A percentile compares a stretch with the other conserved stretches of the same genome.
phyloP scores from a whole-genome alignment of 2,113 vertebrate genomes.

The Tringa solitaria region DNA sequence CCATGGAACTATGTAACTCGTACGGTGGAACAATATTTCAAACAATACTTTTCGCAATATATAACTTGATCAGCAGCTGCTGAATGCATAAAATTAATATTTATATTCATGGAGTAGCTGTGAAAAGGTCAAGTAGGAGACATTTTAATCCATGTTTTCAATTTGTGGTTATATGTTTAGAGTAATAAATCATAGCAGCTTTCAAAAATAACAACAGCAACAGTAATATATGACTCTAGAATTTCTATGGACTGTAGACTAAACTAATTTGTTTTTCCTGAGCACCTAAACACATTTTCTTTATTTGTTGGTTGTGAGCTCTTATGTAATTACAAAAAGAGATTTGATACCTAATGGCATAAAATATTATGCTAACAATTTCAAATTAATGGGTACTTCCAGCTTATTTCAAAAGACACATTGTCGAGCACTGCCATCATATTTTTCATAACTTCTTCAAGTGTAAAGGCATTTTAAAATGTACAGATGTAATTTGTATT shows the following conservation, averaged over 20 bases:
- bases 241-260: neutral
- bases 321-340: neutral
- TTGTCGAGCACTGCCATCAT: neutral
- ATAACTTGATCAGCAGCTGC: neutral
- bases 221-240: neutral
- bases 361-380: neutral
- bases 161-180: neutral
- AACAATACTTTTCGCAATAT: neutral
- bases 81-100: conserved; percentile 5
- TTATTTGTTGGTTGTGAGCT: neutral
- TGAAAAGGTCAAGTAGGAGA: conserved; percentile 41
- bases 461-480: neutral
- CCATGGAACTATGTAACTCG: neutral
- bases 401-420: neutral
- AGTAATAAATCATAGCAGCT: neutral
- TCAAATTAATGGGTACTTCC: neutral
- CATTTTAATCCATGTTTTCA: conserved; percentile 49
- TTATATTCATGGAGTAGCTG: neutral
- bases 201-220: conserved; percentile 2
- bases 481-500: neutral
- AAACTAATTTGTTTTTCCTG: conserved; percentile 13
- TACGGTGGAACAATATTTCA: neutral
- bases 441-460: neutral
- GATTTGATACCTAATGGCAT: neutral
- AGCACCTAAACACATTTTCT: neutral